Evolutionary conservation across 2,888 invertebrate genomes (phyloP).

Genomic region (Incurvaria masculella): DNA sequence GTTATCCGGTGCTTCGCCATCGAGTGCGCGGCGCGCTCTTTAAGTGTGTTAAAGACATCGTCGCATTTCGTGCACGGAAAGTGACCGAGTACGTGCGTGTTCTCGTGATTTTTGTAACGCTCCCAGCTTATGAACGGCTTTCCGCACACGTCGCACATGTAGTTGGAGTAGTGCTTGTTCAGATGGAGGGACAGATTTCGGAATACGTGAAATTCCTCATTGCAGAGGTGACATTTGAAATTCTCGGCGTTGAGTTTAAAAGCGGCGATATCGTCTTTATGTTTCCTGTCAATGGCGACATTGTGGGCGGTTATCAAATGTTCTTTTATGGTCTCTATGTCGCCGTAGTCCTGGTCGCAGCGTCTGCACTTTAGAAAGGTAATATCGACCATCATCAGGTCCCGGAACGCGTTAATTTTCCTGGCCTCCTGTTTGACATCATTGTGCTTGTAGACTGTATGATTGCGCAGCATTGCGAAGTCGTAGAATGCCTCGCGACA

Average conservation of each 20-base stretch:
- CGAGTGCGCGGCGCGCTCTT: slow-evolving; percentile 36
- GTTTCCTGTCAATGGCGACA: slow-evolving; percentile 36
- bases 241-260: slow-evolving; percentile 37
- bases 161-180: slow-evolving; percentile 48
- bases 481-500: slow-evolving; percentile 39
- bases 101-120: slow-evolving; percentile 45
- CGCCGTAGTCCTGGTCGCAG: slow-evolving; percentile 30
- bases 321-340: slow-evolving; percentile 14
- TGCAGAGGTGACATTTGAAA: slow-evolving; percentile 35
- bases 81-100: slow-evolving; percentile 42
- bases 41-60: slow-evolving; percentile 36
- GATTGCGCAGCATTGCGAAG: slow-evolving; percentile 28
- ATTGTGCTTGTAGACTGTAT: slow-evolving; percentile 25
- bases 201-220: slow-evolving; percentile 37
- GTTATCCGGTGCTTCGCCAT: slow-evolving; percentile 39
- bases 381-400: slow-evolving; percentile 40
- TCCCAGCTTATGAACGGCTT: slow-evolving; percentile 49
- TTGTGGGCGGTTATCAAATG: slow-evolving; percentile 33
- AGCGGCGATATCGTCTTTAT: slow-evolving; percentile 42
- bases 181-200: slow-evolving; percentile 41
- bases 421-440: slow-evolving; percentile 17
- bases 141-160: slow-evolving; percentile 49
- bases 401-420: slow-evolving; percentile 30
- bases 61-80: slow-evolving; percentile 37
- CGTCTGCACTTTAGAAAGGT: slow-evolving; percentile 34